Conservation (phyloP, 2,888 invertebrate genomes). For the Mesorhabditis belari region DNA sequence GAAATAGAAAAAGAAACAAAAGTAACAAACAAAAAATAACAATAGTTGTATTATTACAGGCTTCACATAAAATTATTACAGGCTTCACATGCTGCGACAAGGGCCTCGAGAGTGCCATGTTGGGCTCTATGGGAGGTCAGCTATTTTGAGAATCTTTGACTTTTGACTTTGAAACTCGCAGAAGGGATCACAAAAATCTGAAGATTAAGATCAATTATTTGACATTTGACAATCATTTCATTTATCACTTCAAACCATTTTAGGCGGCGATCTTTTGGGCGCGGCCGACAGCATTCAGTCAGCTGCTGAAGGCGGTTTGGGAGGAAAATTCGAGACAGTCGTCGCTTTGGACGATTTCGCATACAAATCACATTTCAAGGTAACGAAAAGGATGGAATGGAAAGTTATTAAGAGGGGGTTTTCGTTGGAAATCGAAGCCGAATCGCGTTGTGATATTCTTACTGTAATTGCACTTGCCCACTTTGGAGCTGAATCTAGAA, state of each 20-base stretch:
- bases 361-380: constrained; percentile 52
- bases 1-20: constrained; percentile 3
- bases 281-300: constrained; percentile 50
- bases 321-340: constrained; percentile 52
- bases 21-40: not conserved
- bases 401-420: too few species aligned
- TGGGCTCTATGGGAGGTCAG: constrained; percentile 41
- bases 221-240: not conserved
- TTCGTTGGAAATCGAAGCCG: too few species aligned
- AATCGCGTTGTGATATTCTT: too few species aligned
- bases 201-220: not conserved
- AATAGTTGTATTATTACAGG: not conserved
- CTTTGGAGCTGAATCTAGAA: too few species aligned
- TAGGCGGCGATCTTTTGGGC: constrained; percentile 34
- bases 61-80: too few species aligned
- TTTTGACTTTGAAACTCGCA: too few species aligned
- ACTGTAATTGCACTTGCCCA: too few species aligned
- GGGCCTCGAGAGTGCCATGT: constrained; percentile 47
- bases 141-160: not conserved
- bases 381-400: too few species aligned
- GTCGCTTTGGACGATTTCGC: constrained; percentile 48
- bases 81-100: constrained; percentile 51
- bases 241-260: not conserved
- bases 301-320: constrained; percentile 41
- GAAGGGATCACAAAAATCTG: too few species aligned